Evolutionary conservation across 2,113 vertebrate genomes (phyloP), one percentile per base, ranked within the genome.

Genomic region (Chinchilla lanigera): DNA sequence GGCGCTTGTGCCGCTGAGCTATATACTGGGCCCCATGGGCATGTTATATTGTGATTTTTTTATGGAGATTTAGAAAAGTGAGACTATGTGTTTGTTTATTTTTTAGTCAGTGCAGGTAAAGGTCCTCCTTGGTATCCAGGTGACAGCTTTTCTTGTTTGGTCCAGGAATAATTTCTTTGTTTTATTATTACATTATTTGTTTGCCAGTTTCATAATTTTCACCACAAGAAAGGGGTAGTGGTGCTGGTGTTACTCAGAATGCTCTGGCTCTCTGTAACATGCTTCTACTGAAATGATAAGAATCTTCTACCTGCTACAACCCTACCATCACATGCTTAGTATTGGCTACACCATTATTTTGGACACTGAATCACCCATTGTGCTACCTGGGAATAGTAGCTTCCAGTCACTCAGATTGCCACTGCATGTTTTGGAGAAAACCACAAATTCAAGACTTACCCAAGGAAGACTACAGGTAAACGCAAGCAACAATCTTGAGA

Each of bases 21-120:
- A n/a, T n/a, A n/a, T n/a, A n/a, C n/a, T n/a, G n/a, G n/a, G n/a
- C n/a, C n/a, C n/a, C n/a, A n/a, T n/a, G n/a, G n/a, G n/a, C 60
- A 19, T 50, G 24, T 50, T 4, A 4, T 24, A 56, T 52, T 82
- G 4, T 38, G 50, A 81, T 54, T 81, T 92, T 77, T 78, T 78
- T 28, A 91, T 52, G 26, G 78, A 28, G 38, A 44, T 58, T 77
- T 89, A 56, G n/a, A 83, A 88, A 69, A 54, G 44, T 88, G 24
- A 28, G 22, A 75, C 41, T 41, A 65, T 88, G 41, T 89, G 26
- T 86, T 93, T 58, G 33, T 87, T 94, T 58, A 88, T 93, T 95
- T 44, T 80, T 33, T 30, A 78, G 1, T 38, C 4, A 5, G 54
- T 73, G 35, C n/a, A 73, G 41, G 22, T 83, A 41, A 93, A 95